Percentiles rank a stretch among this genome's conserved stretches.
Evolutionary conservation across 2,888 invertebrate species (phyloP).

Genomic region (Eulithis testata): DNA sequence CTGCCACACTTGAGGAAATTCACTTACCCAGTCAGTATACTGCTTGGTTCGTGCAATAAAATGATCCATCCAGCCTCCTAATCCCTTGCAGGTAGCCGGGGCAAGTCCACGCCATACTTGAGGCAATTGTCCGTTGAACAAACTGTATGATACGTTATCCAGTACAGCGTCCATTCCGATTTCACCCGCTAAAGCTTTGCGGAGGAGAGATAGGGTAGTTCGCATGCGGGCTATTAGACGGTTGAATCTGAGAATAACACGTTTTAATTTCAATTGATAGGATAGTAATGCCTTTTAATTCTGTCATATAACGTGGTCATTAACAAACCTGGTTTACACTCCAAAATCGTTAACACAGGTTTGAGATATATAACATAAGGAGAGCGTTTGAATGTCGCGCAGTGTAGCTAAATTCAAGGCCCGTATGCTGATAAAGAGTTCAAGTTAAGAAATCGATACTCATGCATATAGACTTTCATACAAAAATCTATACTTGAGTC

Average conservation of each 20-base stretch:
- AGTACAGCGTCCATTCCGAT: constrained; percentile 95
- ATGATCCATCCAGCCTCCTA: constrained; percentile 96
- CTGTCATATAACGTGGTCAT: background rate
- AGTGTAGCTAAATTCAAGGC: no score
- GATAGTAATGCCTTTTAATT: no score
- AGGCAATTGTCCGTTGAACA: constrained; percentile 95
- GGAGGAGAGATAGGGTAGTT: constrained; percentile 88
- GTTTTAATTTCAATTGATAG: no score
- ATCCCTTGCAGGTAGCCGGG: constrained; percentile 93
- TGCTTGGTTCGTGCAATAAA: constrained; percentile 89
- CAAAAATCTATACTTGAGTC: no score
- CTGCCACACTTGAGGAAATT: no score
- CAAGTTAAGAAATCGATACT: no score
- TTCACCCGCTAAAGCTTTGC: constrained; percentile 94
- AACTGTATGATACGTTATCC: constrained; percentile 91
- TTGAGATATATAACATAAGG: no score
- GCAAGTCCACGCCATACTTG: constrained; percentile 91
- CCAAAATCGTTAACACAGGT: no score
- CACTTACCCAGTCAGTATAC: constrained; percentile 90
- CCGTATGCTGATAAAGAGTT: no score
- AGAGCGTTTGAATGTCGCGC: no score
- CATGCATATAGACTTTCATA: no score
- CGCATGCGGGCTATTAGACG: constrained; percentile 88
- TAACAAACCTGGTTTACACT: background rate
- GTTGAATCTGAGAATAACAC: constrained; percentile 86